Evolutionary conservation across 2,888 invertebrate genomes (phyloP).

Genomic region (Thymelicus acteon): DNA sequence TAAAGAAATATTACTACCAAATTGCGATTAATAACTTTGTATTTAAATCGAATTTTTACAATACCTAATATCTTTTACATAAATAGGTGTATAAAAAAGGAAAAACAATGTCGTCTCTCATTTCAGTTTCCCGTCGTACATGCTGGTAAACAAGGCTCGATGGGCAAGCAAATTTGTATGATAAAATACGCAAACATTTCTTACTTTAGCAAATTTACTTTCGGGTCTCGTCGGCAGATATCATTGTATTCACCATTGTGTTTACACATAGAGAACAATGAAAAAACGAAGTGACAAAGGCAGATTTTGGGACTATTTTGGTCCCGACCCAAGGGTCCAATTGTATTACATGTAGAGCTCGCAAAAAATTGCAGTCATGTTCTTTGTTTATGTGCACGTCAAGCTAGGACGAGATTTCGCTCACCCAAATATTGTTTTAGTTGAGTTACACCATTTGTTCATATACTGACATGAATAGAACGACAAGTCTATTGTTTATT

Average conservation of each 20-base stretch:
- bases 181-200: constrained; percentile 56
- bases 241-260: constrained; percentile 52
- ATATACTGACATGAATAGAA: not conserved
- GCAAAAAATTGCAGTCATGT: constrained; percentile 36
- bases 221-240: constrained; percentile 49
- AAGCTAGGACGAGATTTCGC: constrained; percentile 21
- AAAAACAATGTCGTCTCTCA: constrained; percentile 6
- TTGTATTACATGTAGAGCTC: constrained; percentile 32
- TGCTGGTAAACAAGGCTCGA: constrained; percentile 42
- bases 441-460: not conserved
- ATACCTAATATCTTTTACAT: not conserved
- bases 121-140: constrained; percentile 8
- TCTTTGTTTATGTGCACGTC: constrained; percentile 31
- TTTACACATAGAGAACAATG: constrained; percentile 61
- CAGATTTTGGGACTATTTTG: constrained; percentile 30
- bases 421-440: constrained; percentile 28
- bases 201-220: constrained; percentile 65
- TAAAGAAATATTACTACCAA: not conserved
- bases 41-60: not conserved
- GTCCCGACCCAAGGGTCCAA: constrained; percentile 27
- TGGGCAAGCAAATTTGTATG: constrained; percentile 55
- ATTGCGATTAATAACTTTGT: not conserved
- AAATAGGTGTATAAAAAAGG: not conserved
- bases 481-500: not conserved
- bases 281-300: constrained; percentile 56